Evolutionary conservation across 1,140 invertebrate genomes (phyloP).

Genomic region (Megathymus violae): DNA sequence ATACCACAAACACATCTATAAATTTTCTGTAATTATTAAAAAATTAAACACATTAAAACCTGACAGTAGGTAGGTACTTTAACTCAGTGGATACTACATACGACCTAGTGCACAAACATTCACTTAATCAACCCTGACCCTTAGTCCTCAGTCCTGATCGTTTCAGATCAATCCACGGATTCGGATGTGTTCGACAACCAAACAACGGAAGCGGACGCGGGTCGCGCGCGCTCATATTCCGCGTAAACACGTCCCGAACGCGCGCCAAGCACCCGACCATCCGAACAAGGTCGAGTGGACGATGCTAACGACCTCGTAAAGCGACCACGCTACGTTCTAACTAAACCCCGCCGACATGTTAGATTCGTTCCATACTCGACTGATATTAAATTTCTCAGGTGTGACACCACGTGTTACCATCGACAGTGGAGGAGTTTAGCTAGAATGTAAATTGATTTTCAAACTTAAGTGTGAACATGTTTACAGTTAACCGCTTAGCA

Average conservation of each 20-base stretch:
- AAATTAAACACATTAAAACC: no score
- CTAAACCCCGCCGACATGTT: neutral
- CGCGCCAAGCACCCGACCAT: slow-evolving; percentile 38
- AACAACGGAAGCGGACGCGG: slow-evolving; percentile 11
- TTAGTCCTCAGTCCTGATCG: neutral
- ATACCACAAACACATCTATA: no score
- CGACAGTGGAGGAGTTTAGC: no score
- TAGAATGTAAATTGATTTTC: no score
- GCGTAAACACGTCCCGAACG: slow-evolving; percentile 30
- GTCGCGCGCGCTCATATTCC: neutral
- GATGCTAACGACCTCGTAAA: slow-evolving; percentile 41
- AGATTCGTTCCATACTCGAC: neutral
- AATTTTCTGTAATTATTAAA: no score
- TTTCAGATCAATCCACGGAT: neutral
- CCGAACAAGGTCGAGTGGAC: slow-evolving; percentile 36
- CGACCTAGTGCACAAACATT: no score
- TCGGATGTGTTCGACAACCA: slow-evolving; percentile 10
- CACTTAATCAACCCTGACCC: no score
- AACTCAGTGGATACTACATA: no score
- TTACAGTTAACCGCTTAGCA: no score
- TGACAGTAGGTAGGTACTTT: no score
- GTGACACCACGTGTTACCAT: no score
- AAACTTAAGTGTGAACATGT: no score
- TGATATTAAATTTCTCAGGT: neutral
- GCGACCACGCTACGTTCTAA: slow-evolving; percentile 23